Evolutionary conservation across 2,113 vertebrate species (phyloP).

Genomic region (Vombatus ursinus): DNA sequence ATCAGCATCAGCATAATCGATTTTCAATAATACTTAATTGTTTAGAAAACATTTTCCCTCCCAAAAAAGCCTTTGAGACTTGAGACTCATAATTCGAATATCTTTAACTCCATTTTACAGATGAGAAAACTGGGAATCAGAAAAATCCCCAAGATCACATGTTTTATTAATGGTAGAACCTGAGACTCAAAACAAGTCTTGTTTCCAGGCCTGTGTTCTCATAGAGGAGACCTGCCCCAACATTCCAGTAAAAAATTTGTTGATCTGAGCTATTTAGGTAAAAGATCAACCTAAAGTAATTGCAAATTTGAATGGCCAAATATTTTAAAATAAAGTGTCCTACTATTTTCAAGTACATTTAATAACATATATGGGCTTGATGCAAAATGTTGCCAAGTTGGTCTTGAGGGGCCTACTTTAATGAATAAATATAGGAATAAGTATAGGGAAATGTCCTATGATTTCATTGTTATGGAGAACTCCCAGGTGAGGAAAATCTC

Average conservation of each 20-base stretch:
- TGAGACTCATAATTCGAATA: not conserved
- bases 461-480: not conserved
- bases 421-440: not conserved
- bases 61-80: not conserved
- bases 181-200: not conserved
- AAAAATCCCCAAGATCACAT: not conserved
- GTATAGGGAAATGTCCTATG: not conserved
- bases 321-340: not conserved
- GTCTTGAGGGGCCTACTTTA: not conserved
- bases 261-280: not conserved
- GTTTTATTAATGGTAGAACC: not conserved
- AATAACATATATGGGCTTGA: not conserved
- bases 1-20: not conserved
- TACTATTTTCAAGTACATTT: not conserved
- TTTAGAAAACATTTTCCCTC: not conserved
- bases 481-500: not conserved
- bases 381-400: not conserved
- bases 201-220: not conserved
- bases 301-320: not conserved
- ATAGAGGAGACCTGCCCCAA: not conserved
- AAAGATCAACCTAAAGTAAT: not conserved
- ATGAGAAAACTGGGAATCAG: not conserved
- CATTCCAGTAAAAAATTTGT: not conserved
- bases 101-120: not conserved
- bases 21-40: not conserved